Conservation (phyloP, 2,113 vertebrate species). For the Astur gentilis region DNA sequence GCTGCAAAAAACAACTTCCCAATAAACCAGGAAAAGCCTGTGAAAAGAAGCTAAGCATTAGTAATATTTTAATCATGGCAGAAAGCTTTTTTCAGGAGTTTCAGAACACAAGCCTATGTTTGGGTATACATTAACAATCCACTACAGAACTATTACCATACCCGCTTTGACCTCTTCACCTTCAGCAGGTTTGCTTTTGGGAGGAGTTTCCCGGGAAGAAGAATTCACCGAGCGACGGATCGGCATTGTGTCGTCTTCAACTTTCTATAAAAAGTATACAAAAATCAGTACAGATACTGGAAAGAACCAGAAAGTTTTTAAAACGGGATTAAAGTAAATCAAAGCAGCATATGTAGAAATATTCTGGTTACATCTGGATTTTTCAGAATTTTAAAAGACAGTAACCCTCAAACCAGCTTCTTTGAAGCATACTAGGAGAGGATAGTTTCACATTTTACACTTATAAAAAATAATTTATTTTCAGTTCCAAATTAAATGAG, state of each 20-base stretch:
- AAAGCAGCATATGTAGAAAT: constrained; percentile 5
- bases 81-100: not conserved
- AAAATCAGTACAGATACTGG: constrained; percentile 19
- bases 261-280: constrained; percentile 53
- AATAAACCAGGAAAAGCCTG: not conserved
- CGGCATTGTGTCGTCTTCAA: constrained; percentile 84
- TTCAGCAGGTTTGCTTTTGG: constrained; percentile 82
- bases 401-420: constrained; percentile 23
- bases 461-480: not conserved
- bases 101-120: not conserved
- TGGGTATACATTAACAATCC: too few species aligned
- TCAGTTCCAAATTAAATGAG: constrained; percentile 27
- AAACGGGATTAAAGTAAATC: constrained; percentile 37
- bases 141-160: not conserved
- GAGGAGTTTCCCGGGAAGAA: constrained; percentile 84
- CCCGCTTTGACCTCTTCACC: constrained; percentile 78
- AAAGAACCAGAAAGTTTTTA: not conserved
- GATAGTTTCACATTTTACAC: not conserved
- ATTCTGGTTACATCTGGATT: constrained; percentile 30
- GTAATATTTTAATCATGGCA: not conserved
- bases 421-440: constrained; percentile 8
- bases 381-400: not conserved
- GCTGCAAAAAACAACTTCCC: not conserved
- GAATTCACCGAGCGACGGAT: constrained; percentile 88
- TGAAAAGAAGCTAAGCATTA: not conserved